Evolutionary conservation across 2,888 invertebrate genomes (phyloP), one percentile per base, ranked within the genome.

Genomic region (Platycnemis pennipes): DNA sequence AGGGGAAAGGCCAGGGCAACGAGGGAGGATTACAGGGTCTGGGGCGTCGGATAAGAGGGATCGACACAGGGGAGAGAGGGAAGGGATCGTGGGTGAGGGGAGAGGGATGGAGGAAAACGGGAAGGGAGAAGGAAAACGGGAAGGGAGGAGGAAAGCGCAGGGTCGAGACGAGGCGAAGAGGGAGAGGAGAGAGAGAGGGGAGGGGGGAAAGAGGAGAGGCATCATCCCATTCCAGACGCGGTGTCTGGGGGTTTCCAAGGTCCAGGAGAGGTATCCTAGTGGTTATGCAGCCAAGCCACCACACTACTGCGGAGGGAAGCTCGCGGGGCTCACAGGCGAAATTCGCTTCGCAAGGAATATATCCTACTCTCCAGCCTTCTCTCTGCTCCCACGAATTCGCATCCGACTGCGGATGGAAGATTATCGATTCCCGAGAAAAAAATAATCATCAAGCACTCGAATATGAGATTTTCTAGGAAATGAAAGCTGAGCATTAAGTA

Each of bases 251-350:
- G 63, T 44, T 91, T 91, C 91, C 91, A 91, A 91, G 91, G 91
- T 91, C 91, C 91, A 63, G 44, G 91, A 37, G 63, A 91, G 91
- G 91, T 91, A 91, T 91, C 91, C 63, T 37, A 69, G 91, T 91
- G 91, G 63, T 63, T 56, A 56, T 91, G 91, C 91, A 91, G 91
- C 53, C 87, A n/a, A n/a, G 87, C 87, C 91, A n/a, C 63, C 91
- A 44, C 89, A 89, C 89, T 56, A 89, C 56, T 91, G 91, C 91
- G 91, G 91, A 91, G 91, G 63, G 63, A 91, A 63, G 26, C 37
- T 63, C 44, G 44, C 44, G 89, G 44, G 45, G 49, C 53, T 89
- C 63, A 26, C 89, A 77, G 56, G 56, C 89, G 89, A 56, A 53
- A 89, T 42, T 89, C 42, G 53, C 89, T 42, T 42, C 56, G 56